Evolutionary conservation across 2,888 invertebrate species (phyloP).

Genomic region (Erebia aethiops): DNA sequence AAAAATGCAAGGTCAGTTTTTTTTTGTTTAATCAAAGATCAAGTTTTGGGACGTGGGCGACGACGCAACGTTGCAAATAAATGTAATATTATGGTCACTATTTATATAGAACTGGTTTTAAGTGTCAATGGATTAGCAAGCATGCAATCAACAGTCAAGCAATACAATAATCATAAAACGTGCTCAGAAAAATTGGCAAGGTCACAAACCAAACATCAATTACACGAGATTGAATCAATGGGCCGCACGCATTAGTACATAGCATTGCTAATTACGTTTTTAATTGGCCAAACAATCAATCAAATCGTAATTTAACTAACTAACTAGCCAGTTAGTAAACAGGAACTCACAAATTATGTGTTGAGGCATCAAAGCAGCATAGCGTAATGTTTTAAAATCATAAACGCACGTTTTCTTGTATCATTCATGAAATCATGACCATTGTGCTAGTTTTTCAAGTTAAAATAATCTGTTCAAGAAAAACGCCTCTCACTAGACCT

Average conservation of each 20-base stretch:
- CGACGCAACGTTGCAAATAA: background rate
- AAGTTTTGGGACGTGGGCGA: background rate
- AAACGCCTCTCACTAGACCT: no score
- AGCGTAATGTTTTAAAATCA: background rate
- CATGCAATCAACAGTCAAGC: background rate
- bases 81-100: background rate
- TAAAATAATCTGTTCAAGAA: no score
- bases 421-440: background rate
- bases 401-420: background rate
- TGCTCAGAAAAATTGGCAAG: background rate
- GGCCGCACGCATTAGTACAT: background rate
- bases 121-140: background rate
- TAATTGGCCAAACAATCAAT: conserved; percentile 8
- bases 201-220: background rate
- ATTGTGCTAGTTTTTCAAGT: no score
- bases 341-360: conserved; percentile 10
- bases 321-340: background rate
- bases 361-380: background rate
- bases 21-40: background rate
- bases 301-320: background rate
- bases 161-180: background rate
- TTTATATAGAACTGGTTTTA: background rate
- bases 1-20: background rate
- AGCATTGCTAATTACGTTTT: background rate
- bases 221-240: background rate